These are phyloP conservation scores for Tympanoctomys barrerae DNA, from an alignment of 2,797 vertebrate species.

Conservation along the genomic window DNA sequence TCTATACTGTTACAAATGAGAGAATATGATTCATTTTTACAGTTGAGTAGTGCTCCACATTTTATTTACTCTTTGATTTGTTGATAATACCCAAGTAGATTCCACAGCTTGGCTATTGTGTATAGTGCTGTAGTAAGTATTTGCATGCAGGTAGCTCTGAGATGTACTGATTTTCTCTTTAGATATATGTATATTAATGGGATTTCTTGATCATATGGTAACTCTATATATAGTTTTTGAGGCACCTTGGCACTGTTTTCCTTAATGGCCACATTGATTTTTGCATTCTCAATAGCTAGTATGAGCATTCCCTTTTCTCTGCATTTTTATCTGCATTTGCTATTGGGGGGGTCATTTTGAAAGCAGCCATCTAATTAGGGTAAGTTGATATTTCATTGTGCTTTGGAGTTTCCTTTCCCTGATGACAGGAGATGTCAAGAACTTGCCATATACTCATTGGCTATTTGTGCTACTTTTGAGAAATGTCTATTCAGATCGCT, in stretches of 20 bases:
- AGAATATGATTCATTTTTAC: background rate
- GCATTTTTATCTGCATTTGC: background rate
- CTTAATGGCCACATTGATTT: background rate
- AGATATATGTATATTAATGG: background rate
- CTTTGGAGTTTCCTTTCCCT: background rate
- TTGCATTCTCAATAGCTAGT: background rate
- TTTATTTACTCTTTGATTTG: background rate
- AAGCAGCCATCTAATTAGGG: background rate
- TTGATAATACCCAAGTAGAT: background rate
- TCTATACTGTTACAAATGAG: background rate
- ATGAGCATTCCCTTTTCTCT: background rate
- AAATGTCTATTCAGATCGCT: background rate
- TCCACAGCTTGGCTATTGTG: background rate
- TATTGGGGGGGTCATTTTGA: background rate
- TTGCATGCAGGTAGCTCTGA: background rate
- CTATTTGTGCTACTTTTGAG: background rate
- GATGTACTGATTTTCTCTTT: background rate
- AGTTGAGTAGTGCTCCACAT: background rate
- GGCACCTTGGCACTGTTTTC: background rate
- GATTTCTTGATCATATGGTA: background rate
- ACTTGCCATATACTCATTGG: background rate
- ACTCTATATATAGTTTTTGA: background rate
- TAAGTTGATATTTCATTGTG: background rate
- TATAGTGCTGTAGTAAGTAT: background rate
- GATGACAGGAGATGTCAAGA: background rate